Conservation (phyloP, 2,888 invertebrate species). For the Prosopocoilus inquinatus region DNA sequence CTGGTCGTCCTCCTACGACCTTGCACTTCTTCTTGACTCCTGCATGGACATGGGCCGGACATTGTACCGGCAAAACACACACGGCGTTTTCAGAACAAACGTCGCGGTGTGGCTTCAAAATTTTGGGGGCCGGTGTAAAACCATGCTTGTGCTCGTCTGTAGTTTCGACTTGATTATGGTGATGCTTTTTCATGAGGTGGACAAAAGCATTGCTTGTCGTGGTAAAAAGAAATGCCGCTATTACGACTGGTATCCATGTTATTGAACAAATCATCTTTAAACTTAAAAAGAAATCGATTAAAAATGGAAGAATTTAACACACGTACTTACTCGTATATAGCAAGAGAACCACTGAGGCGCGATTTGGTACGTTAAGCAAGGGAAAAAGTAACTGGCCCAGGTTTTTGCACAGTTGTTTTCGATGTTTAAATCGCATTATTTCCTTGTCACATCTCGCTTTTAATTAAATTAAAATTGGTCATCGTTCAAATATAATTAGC, state of each 20-base stretch:
- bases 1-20: slow-evolving; percentile 50
- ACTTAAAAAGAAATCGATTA: no score
- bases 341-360: no score
- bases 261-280: no score
- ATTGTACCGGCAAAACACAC: slow-evolving; percentile 65
- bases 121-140: slow-evolving; percentile 29
- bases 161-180: background rate
- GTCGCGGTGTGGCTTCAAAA: background rate
- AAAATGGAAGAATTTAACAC: no score
- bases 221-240: background rate
- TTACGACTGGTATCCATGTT: no score
- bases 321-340: no score
- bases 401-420: no score
- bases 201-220: background rate
- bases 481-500: background rate
- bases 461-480: no score
- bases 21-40: slow-evolving; percentile 51
- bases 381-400: no score
- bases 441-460: no score
- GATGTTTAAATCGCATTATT: no score
- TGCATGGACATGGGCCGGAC: slow-evolving; percentile 60
- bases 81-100: slow-evolving; percentile 37
- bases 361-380: no score
- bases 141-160: slow-evolving; percentile 20
- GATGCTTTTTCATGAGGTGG: background rate